Evolutionary conservation across 1,140 invertebrate genomes (phyloP).

Genomic region (Drosophila orena): DNA sequence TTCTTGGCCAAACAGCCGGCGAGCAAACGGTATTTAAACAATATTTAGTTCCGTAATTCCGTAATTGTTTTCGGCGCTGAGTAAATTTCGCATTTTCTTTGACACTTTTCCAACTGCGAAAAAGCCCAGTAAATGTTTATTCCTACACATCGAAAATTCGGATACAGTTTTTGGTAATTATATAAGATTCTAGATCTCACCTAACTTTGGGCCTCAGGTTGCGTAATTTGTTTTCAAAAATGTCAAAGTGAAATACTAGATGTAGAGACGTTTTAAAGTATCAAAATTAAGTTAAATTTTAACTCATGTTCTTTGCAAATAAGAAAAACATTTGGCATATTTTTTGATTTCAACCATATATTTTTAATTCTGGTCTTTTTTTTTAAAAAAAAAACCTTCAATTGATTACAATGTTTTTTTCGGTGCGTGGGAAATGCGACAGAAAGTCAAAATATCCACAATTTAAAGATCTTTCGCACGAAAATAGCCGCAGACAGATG

Average conservation of each 20-base stretch:
- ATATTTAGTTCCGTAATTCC: conserved; percentile 22
- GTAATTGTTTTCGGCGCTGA: conserved; percentile 29
- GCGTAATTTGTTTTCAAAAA: too few species aligned
- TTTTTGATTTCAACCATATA: too few species aligned
- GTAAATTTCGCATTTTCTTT: conserved; percentile 43
- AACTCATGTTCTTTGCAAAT: too few species aligned
- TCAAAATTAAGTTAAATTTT: too few species aligned
- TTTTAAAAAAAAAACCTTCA: background rate
- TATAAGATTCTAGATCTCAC: background rate
- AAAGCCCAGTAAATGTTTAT: conserved; percentile 33
- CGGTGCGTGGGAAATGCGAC: conserved; percentile 16
- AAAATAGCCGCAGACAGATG: conserved; percentile 47
- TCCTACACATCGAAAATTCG: conserved; percentile 3
- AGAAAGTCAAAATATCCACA: conserved; percentile 51
- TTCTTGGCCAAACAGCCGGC: conserved; percentile 15
- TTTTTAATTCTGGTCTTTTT: too few species aligned
- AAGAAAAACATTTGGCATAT: too few species aligned
- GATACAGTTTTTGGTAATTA: background rate
- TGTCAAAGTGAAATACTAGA: too few species aligned
- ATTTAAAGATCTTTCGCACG: conserved; percentile 42
- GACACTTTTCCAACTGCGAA: conserved; percentile 50
- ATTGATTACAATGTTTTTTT: background rate
- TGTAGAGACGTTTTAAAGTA: too few species aligned
- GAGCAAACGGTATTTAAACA: conserved; percentile 19
- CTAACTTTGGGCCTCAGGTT: background rate